Conservation (phyloP, 2,113 vertebrate genomes). For the Penelope pileata region DNA sequence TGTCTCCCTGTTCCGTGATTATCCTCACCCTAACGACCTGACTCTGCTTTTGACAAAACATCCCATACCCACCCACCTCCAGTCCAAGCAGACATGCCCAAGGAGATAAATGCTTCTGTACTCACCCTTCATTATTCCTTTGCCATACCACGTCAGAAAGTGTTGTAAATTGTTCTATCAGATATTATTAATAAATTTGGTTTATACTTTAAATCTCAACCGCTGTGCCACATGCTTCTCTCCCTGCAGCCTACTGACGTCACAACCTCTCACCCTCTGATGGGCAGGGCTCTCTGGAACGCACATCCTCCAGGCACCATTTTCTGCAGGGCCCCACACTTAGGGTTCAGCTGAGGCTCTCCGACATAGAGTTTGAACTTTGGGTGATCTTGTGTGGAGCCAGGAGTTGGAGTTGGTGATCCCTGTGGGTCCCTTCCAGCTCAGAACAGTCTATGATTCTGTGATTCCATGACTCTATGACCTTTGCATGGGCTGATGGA, state of each 20-base stretch:
- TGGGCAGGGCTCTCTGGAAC: neutral
- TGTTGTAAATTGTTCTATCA: neutral
- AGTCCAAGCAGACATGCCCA: neutral
- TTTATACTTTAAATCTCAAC: conserved; percentile 19
- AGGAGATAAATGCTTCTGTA: neutral
- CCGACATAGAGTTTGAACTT: too few relatives aligned
- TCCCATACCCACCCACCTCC: neutral
- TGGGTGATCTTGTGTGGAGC: too few relatives aligned
- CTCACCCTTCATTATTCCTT: neutral
- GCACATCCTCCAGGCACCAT: neutral
- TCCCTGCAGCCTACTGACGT: neutral
- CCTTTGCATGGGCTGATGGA: neutral
- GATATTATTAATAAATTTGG: conserved; percentile 39
- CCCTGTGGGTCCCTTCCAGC: too few relatives aligned
- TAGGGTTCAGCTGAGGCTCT: too few relatives aligned
- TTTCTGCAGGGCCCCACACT: neutral
- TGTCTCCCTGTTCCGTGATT: neutral
- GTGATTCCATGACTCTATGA: too few relatives aligned
- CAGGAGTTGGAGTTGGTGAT: too few relatives aligned
- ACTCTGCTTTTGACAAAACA: neutral
- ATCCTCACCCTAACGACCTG: neutral
- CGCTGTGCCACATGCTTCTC: neutral
- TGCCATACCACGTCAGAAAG: neutral
- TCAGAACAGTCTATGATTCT: too few relatives aligned
- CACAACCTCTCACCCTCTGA: neutral